Base-by-base conservation (phyloP, 2,113 vertebrate genomes). In the Odontophorus gujanensis region DNA sequence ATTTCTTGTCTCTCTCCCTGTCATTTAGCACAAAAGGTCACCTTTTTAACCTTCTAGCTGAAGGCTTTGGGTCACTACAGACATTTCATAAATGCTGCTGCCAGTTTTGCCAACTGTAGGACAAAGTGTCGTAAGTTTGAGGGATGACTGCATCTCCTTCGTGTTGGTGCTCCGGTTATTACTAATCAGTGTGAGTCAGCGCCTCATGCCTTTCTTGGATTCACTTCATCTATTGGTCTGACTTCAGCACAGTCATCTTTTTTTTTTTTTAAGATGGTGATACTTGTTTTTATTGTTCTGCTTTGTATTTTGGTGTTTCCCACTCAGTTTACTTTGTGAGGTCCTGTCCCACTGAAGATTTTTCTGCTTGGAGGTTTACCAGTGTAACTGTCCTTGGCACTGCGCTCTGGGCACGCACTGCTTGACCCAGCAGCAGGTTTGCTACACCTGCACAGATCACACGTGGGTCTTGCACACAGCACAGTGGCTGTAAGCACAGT, bases 11-110 rank as follows among this genome's bases (percentile, higher is more conserved):
- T 82, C n/a, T 65, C 89, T 75, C 71, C n/a, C 67, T 74, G 2
- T 51, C 5, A 6, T 45, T 85, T 87, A 55, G 55, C 63, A 92
- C 71, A 66, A 81, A 86, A 91, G 95, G 94, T 95, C 79, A 92
- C 87, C 82, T 85, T 91, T 79, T 76, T 12, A 75, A 65, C 57
- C 83, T 73, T 28, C 28, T 55, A 36, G 36, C 87, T 75, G n/a
- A 86, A 79, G 71, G 22, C 24, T 73, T 25, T 50, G 75, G 26
- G 26, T 69, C n/a, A 34, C 2, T 16, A 38, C 40, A 73, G 47
- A 36, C 9, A 20, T 76, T 38, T 80, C 2, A 1, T 2, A 19
- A 77, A 51, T 25, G 61, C 8, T 10, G 18, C 25, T 79, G 28
- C 62, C 7, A 8, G 0, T 82, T 74, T 85, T 59, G 55, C 50